phyloP scores from a whole-genome alignment of 2,888 invertebrate species.

The Drosophila nr. fundita region DNA sequence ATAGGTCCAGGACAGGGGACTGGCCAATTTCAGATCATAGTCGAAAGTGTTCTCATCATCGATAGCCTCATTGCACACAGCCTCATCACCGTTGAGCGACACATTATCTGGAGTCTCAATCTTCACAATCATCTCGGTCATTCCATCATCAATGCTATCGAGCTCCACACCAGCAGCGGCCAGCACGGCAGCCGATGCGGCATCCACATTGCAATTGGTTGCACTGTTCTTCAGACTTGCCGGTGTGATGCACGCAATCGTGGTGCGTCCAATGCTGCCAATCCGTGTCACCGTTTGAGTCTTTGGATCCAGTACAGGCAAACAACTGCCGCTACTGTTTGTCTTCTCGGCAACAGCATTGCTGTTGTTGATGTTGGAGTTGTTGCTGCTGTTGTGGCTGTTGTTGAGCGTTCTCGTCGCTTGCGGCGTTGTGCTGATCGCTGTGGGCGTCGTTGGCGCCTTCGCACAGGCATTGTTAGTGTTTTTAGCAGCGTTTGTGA shows the following conservation, averaged over 20 bases:
- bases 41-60: conserved; percentile 79
- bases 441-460: conserved; percentile 41
- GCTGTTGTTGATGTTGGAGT: conserved; percentile 28
- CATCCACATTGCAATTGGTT: conserved; percentile 73
- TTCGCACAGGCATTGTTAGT: conserved; percentile 65
- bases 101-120: conserved; percentile 80
- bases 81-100: conserved; percentile 76
- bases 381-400: conserved; percentile 31
- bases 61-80: conserved; percentile 75
- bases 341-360: conserved; percentile 18
- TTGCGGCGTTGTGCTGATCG: conserved; percentile 37
- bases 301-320: conserved; percentile 47
- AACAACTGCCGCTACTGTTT: conserved; percentile 40
- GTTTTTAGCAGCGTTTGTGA: conserved; percentile 59
- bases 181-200: conserved; percentile 77
- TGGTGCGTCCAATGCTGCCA: conserved; percentile 83
- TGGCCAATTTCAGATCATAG: conserved; percentile 84
- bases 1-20: conserved; percentile 85
- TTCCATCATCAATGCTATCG: conserved; percentile 81
- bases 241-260: conserved; percentile 81
- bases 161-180: conserved; percentile 82
- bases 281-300: conserved; percentile 78
- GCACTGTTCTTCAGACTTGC: conserved; percentile 65
- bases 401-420: conserved; percentile 44
- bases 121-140: conserved; percentile 84